Conservation (phyloP, 2,888 invertebrate species). For the Spicauda simplicius region DNA sequence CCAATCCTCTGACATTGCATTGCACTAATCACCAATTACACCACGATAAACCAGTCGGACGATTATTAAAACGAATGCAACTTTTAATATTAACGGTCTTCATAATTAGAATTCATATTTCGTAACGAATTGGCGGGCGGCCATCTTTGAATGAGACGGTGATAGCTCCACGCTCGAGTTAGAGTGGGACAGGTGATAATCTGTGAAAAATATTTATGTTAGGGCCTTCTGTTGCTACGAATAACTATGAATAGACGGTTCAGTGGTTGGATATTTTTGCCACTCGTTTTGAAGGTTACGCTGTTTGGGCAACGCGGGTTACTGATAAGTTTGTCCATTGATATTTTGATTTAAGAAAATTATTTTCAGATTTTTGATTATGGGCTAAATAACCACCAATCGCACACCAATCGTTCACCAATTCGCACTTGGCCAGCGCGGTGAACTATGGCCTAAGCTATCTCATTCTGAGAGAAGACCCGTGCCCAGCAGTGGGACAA, state of each 20-base stretch:
- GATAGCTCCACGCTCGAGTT: conserved; percentile 65
- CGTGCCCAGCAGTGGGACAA: no score
- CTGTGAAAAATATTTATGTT: conserved; percentile 79
- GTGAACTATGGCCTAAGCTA: no score
- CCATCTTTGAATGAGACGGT: conserved; percentile 69
- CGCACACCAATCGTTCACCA: no score
- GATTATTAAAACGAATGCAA: conserved; percentile 45
- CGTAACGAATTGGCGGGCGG: conserved; percentile 75
- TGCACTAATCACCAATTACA: background rate
- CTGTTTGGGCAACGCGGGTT: conserved; percentile 48
- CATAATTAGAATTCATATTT: conserved; percentile 81
- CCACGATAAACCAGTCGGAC: background rate
- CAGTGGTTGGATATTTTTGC: conserved; percentile 67
- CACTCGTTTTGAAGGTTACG: conserved; percentile 72
- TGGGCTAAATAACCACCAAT: no score
- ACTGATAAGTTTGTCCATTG: conserved; percentile 4
- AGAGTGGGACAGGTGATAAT: conserved; percentile 75
- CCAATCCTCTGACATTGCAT: background rate
- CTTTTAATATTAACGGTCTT: conserved; percentile 59
- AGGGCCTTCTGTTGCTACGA: conserved; percentile 60
- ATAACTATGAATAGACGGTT: conserved; percentile 75
- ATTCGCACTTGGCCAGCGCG: no score
- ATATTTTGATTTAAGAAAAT: background rate
- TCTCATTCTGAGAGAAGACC: no score
- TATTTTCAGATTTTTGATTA: no score